phyloP scores from a whole-genome alignment of 2,888 invertebrate species.

The Vannuccia rotundouncinata region DNA sequence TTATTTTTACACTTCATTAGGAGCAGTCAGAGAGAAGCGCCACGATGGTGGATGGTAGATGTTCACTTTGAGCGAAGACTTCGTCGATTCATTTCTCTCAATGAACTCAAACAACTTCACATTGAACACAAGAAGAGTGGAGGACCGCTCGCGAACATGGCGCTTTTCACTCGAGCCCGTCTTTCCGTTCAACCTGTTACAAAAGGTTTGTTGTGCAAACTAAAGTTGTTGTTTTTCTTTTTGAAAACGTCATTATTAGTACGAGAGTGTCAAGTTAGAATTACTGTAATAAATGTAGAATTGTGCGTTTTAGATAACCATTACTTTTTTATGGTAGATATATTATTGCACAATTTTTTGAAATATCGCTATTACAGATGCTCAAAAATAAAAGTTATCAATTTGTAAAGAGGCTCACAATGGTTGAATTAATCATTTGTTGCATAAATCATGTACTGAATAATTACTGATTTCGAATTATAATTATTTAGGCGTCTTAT shows the following conservation, averaged over 20 bases:
- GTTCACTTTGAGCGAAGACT: constrained; percentile 50
- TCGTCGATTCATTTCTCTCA: constrained; percentile 49
- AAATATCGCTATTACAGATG: no score
- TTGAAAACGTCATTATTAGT: neutral
- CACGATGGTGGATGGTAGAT: constrained; percentile 55
- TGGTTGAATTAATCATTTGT: no score
- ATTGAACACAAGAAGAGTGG: constrained; percentile 47
- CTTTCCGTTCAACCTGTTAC: constrained; percentile 53
- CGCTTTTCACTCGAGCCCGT: constrained; percentile 51
- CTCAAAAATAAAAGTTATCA: no score
- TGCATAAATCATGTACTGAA: no score
- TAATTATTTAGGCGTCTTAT: no score
- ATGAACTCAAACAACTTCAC: constrained; percentile 49
- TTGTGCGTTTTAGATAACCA: neutral
- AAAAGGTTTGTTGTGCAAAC: constrained; percentile 43
- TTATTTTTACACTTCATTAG: no score
- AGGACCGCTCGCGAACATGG: constrained; percentile 49
- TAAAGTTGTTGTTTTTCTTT: no score
- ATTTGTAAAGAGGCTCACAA: no score
- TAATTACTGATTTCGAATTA: no score
- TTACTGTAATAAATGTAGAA: neutral
- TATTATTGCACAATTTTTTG: no score
- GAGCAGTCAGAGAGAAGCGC: constrained; percentile 45
- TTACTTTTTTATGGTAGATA: neutral
- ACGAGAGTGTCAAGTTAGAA: neutral